Percentiles rank a stretch among this genome's conserved stretches.
Conservation (phyloP, 2,888 invertebrate species). For the Meiosimyza decipiens region DNA sequence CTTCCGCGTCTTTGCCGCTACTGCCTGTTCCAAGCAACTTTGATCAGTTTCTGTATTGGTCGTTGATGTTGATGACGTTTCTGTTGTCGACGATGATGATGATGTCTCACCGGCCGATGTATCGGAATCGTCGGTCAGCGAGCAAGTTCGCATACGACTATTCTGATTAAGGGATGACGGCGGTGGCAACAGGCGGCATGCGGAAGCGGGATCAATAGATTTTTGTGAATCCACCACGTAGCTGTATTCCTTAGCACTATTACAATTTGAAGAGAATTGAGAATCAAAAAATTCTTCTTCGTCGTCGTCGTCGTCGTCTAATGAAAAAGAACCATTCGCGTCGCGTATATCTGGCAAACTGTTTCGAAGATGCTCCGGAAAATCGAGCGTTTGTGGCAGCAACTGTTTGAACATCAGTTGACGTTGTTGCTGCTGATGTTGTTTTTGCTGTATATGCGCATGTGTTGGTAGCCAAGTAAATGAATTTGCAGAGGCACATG, state of each 20-base stretch:
- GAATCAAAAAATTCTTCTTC: not conserved
- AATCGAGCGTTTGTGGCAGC: conserved; percentile 39
- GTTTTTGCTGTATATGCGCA: conserved; percentile 30
- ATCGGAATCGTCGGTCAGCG: conserved; percentile 22
- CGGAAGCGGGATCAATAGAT: no score
- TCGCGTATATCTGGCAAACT: conserved; percentile 65
- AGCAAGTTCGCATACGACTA: not conserved
- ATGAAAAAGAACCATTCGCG: conserved; percentile 54
- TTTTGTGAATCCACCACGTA: conserved; percentile 13
- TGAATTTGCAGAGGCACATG: conserved; percentile 56
- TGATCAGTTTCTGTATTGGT: not conserved
- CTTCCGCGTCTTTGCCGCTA: conserved; percentile 3
- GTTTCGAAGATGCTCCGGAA: conserved; percentile 50
- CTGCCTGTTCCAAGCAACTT: not conserved
- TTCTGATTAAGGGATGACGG: no score
- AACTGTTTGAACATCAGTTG: conserved; percentile 21
- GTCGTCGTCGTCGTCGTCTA: conserved; percentile 17
- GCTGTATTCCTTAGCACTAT: not conserved
- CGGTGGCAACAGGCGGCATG: not conserved
- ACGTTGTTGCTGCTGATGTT: conserved; percentile 33
- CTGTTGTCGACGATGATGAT: conserved; percentile 28
- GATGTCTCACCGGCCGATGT: conserved; percentile 23
- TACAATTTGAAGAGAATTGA: not conserved
- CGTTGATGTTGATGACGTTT: conserved; percentile 21
- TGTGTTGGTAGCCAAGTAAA: conserved; percentile 59